These are phyloP conservation scores for Leptopilina boulardi DNA, from an alignment of 1,140 invertebrate species.

Conservation along the genomic window DNA sequence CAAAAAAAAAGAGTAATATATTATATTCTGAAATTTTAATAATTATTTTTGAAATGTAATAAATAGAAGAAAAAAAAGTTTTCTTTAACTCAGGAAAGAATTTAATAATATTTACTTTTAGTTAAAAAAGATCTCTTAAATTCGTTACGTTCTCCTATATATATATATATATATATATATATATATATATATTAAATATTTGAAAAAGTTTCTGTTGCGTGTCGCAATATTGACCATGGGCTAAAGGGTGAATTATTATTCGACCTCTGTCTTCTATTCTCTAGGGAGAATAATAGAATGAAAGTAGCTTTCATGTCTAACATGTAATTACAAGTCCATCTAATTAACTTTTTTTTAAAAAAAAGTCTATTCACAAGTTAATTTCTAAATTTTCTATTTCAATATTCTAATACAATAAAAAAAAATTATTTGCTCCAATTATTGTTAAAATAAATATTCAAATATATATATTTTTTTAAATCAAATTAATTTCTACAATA, in stretches of 20 bases:
- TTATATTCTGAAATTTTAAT: no score
- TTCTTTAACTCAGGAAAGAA: neutral
- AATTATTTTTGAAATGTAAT: neutral
- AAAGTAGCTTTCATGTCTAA: neutral
- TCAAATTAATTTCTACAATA: no score
- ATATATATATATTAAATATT: conserved; percentile 19
- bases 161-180: no score
- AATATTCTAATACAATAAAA: no score
- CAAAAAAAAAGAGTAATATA: no score
- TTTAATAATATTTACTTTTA: neutral
- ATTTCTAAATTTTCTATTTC: neutral
- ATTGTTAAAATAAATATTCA: no score
- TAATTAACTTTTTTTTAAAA: neutral
- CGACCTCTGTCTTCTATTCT: neutral
- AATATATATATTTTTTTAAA: no score
- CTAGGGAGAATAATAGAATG: neutral
- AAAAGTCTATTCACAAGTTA: neutral
- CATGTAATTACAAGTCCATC: neutral
- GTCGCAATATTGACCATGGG: neutral
- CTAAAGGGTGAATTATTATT: neutral
- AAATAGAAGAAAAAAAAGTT: neutral
- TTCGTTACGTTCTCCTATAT: neutral
- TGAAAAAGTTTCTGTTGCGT: neutral
- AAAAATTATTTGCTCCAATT: no score
- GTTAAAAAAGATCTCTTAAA: neutral